Evolutionary conservation across 2,113 vertebrate species (phyloP), one percentile per base, ranked within the genome.

Genomic region (Dolichallabes microphthalmus): DNA sequence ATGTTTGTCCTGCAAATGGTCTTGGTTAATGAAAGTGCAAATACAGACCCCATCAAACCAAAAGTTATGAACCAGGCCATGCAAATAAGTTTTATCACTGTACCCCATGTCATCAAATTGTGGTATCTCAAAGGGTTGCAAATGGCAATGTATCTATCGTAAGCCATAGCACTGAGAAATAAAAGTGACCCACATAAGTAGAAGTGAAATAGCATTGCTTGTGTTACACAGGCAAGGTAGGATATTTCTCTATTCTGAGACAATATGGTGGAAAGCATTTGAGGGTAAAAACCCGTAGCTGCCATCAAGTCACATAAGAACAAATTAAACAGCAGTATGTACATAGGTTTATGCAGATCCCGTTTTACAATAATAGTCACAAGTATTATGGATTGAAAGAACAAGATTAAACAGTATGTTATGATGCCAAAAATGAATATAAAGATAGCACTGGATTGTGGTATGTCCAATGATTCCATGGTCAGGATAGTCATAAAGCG

Each of bases 111-210:
- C 52, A 77, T 57, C 27, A 77, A 15, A 77, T 20, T 57, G 9
- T 77, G 75, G 27, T 77, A 77, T 20, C n/a, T 77, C 11, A 77
- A 57, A 77, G 75, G 75, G 9, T 30, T 77, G 15, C 75, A 77
- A 77, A 77, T 77, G 7, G 75, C 75, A 32, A 77, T 30, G 6
- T 77, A 77, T 57, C 75, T 30, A 17, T 77, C 75, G 5, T 77
- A 77, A 20, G 75, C 22, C 75, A 77, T 77, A 9, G 20, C 52
- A 20, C 52, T 57, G 50, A 77, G 75, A 77, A 77, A 32, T 32
- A 77, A 55, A 55, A 76, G 6, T 3, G 74, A 76, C 55, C 74
- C 74, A 30, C 0, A 17, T 1, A n/a, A 13, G 55, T 4, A 53
- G 8, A 55, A 2, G 74, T 76, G 74, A 76, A 76, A 0, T 4